phyloP scores from a whole-genome alignment of 2,888 invertebrate species.

The Lasioglossum oenotherae region DNA sequence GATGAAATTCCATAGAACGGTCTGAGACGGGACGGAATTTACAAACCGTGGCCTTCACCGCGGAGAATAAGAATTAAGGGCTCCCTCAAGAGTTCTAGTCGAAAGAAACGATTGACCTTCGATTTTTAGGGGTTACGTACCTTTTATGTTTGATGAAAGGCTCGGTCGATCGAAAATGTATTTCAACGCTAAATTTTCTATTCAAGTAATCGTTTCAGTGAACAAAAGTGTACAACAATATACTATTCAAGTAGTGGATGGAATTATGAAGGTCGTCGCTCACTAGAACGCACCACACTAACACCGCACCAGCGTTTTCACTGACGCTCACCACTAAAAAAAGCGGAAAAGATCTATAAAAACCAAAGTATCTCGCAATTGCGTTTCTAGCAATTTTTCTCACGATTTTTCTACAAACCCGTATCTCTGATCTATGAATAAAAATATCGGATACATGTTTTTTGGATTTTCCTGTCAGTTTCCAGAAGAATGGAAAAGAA shows the following conservation, averaged over 20 bases:
- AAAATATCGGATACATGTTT: background rate
- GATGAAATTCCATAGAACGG: background rate
- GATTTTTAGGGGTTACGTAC: background rate
- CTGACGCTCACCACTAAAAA: too few relatives aligned
- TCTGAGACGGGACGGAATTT: conserved; percentile 17
- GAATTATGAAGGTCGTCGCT: too few relatives aligned
- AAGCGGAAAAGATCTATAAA: too few relatives aligned
- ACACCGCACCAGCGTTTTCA: too few relatives aligned
- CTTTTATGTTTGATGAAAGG: background rate
- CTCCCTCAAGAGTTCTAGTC: background rate
- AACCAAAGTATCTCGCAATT: too few relatives aligned
- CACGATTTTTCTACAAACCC: background rate
- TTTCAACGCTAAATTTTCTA: too few relatives aligned
- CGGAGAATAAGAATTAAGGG: conserved; percentile 61
- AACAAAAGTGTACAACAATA: too few relatives aligned
- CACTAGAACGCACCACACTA: too few relatives aligned
- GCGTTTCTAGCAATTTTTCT: too few relatives aligned
- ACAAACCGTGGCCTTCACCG: conserved; percentile 29
- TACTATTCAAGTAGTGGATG: too few relatives aligned
- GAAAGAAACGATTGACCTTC: background rate
- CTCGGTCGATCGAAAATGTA: too few relatives aligned
- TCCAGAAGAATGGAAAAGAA: background rate
- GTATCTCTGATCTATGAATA: background rate
- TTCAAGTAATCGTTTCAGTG: too few relatives aligned
- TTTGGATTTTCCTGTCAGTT: background rate